Base-by-base conservation (phyloP, 2,888 invertebrate genomes). In the Thyatira batis region DNA sequence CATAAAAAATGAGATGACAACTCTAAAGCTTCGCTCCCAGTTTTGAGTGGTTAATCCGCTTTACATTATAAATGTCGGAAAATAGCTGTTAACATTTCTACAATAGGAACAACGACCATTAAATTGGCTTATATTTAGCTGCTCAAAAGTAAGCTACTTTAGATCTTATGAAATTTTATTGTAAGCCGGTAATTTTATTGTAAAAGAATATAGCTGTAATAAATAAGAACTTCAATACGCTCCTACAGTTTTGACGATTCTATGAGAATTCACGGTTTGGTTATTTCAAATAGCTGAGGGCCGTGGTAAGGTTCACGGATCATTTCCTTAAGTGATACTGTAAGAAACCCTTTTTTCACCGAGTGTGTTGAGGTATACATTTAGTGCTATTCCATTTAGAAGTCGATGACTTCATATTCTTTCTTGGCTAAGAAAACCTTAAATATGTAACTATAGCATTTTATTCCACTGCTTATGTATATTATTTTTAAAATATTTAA, bases 1-100 rank as follows among this genome's bases (percentile, higher is more conserved):
- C 80, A 81, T 85, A 80, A 83, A 84, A 82, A 80, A 84, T 78
- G 57, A 81, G 78, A 71, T 70, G 76, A 73, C 75, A 78, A 61
- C 74, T 71, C 71, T 71, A 52, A 58, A 69, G 63, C 55, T 60
- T 60, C 54, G 46, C 45, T 60, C 52, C 54, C 63, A 73, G 73
- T 65, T 72, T 78, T 72, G 64, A 73, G 63, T 65, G 64, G 58
- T 61, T 71, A 80, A 82, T 76, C 74, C 70, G 61, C 67, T 80
- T 80, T 73, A 66, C 67, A 23, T 65, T 62, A 65, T 61, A 66
- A 70, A 70, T 67, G 69, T 58, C 59, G 44, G 54, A 58, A 63
- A 61, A 68, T 67, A 57, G 62, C 60, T 64, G 56, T 58, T 60
- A 65, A 66, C 58, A 48, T 27, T 48, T 27, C 11, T 13, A 23